These are phyloP conservation scores for Ondatra zibethicus DNA, from an alignment of 2,113 vertebrate species.

Conservation along the genomic window DNA sequence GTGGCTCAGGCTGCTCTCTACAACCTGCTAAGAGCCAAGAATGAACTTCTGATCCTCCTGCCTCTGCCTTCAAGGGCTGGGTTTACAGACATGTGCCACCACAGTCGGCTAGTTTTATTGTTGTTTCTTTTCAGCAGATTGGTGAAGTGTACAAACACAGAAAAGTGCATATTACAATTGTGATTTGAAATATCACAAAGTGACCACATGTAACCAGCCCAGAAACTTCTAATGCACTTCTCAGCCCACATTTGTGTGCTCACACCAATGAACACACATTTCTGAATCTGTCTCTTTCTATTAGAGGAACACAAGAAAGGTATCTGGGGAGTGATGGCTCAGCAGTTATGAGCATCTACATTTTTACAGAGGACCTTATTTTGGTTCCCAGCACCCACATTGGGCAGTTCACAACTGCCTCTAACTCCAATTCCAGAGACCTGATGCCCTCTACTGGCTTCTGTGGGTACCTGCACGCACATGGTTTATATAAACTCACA, in stretches of 20 bases:
- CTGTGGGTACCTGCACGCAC: neutral
- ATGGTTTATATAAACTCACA: neutral
- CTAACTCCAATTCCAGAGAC: neutral
- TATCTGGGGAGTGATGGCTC: neutral
- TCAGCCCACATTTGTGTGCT: neutral
- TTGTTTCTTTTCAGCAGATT: neutral
- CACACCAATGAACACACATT: neutral
- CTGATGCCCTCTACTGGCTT: neutral
- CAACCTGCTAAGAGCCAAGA: neutral
- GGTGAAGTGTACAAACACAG: slow-evolving; percentile 1
- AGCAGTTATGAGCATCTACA: neutral
- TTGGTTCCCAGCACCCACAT: neutral
- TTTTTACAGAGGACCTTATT: neutral
- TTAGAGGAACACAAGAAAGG: neutral
- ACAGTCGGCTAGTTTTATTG: neutral
- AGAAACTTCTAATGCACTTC: neutral
- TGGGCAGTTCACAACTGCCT: neutral
- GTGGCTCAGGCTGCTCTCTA: neutral
- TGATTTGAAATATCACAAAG: neutral
- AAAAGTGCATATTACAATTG: neutral
- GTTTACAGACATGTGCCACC: neutral
- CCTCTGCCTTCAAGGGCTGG: neutral
- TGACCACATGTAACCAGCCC: neutral
- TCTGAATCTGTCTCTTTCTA: neutral
- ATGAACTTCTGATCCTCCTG: neutral